A percentile compares a stretch with the other conserved stretches of the same genome.
These are phyloP conservation scores for Pachyrhynchus sulphureomaculatus DNA, from an alignment of 1,140 invertebrate species.

Conservation along the genomic window DNA sequence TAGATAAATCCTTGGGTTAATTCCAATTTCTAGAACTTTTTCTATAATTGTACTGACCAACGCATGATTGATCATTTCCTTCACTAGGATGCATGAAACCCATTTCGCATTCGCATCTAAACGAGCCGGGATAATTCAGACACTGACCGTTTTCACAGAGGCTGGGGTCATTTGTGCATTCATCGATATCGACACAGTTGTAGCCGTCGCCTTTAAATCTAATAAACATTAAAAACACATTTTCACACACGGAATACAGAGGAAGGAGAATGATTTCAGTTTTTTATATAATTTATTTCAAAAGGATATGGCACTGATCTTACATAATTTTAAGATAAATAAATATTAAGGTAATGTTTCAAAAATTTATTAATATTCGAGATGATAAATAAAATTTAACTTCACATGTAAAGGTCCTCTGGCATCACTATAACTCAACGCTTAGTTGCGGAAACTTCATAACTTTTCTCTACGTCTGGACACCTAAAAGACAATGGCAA, in stretches of 20 bases:
- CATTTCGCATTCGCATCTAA: conserved; percentile 80
- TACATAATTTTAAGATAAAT: too few species aligned
- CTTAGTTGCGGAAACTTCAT: too few species aligned
- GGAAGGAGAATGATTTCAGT: too few species aligned
- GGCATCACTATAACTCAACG: too few species aligned
- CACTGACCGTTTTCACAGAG: conserved; percentile 72
- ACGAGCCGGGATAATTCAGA: conserved; percentile 80
- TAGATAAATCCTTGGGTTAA: neutral
- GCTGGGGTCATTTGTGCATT: conserved; percentile 77
- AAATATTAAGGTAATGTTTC: too few species aligned
- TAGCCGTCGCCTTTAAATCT: conserved; percentile 78
- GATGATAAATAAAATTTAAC: too few species aligned
- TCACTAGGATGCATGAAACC: conserved; percentile 77
- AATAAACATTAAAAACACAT: neutral
- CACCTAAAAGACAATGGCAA: too few species aligned
- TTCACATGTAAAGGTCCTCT: too few species aligned
- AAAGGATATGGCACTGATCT: too few species aligned
- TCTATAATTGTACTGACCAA: conserved; percentile 53
- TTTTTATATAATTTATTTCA: too few species aligned
- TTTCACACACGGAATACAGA: neutral
- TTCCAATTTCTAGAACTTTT: neutral
- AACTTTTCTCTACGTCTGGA: too few species aligned
- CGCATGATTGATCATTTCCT: conserved; percentile 58
- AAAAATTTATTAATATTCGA: too few species aligned
- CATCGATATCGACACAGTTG: conserved; percentile 71